A percentile compares a stretch with the other conserved stretches of the same genome.
phyloP scores from a whole-genome alignment of 2,797 vertebrate species.

The Pangasius sanitwongsei region DNA sequence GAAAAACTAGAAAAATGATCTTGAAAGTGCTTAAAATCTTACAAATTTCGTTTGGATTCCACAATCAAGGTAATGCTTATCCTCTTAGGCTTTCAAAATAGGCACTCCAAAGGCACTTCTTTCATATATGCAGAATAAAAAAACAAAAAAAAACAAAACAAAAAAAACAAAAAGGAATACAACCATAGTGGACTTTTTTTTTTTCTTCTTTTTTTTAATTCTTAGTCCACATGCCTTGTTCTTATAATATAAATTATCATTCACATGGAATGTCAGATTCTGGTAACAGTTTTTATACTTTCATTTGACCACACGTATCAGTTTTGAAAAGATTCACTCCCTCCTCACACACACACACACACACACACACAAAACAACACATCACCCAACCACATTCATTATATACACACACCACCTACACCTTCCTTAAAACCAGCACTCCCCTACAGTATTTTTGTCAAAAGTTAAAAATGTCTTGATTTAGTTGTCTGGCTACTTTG shows the following conservation, averaged over 20 bases:
- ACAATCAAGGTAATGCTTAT: slow-evolving; percentile 50
- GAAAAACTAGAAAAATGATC: slow-evolving; percentile 25
- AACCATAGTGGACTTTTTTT: too few relatives aligned
- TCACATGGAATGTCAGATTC: neutral
- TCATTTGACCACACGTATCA: neutral
- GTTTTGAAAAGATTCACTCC: slow-evolving; percentile 59
- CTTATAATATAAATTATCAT: neutral
- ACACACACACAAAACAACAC: slow-evolving; percentile 36
- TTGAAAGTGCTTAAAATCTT: slow-evolving; percentile 40
- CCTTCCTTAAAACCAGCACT: slow-evolving; percentile 68
- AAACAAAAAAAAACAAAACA: neutral
- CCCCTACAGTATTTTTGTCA: slow-evolving; percentile 93
- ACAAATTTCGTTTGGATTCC: slow-evolving; percentile 35
- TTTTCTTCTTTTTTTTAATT: neutral
- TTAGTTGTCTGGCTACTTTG: slow-evolving; percentile 99
- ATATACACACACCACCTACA: slow-evolving; percentile 70
- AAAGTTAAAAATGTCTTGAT: slow-evolving; percentile 99
- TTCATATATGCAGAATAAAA: slow-evolving; percentile 51
- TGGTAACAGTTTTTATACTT: neutral
- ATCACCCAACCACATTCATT: neutral
- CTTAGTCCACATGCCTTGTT: neutral
- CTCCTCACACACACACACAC: slow-evolving; percentile 43
- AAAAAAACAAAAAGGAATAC: neutral
- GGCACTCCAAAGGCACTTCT: slow-evolving; percentile 31
- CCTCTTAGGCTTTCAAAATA: slow-evolving; percentile 36